Evolutionary conservation across 2,888 invertebrate species (phyloP).

Genomic region (Acrobasis repandana): DNA sequence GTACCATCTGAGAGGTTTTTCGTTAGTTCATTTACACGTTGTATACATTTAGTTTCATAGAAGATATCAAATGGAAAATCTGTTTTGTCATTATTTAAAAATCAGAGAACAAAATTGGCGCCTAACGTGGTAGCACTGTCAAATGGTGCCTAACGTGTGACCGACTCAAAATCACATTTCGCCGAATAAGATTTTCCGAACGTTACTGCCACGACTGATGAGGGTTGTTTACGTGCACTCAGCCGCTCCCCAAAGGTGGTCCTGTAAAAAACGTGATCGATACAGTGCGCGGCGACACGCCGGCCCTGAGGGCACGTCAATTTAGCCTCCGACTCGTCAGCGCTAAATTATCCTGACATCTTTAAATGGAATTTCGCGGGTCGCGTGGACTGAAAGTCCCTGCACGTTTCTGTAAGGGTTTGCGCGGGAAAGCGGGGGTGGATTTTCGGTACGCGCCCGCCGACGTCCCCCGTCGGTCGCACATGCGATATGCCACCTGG

Average conservation of each 20-base stretch:
- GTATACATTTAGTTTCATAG: too few relatives aligned
- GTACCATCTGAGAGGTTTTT: too few relatives aligned
- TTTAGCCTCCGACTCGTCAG: conserved; percentile 77
- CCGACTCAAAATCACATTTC: conserved; percentile 37
- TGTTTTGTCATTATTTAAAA: too few relatives aligned
- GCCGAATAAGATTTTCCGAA: conserved; percentile 50
- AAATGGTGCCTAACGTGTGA: conserved; percentile 27
- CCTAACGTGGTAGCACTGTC: conserved; percentile 18
- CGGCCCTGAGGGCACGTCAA: conserved; percentile 74
- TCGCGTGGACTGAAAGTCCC: conserved; percentile 63
- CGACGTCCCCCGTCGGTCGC: conserved; percentile 55
- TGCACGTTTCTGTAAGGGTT: conserved; percentile 56
- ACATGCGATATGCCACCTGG: conserved; percentile 66
- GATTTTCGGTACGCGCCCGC: conserved; percentile 53
- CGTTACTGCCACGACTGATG: conserved; percentile 55
- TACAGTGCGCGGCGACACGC: conserved; percentile 60
- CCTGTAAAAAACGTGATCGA: conserved; percentile 66
- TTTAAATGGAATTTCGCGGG: conserved; percentile 81
- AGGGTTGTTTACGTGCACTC: conserved; percentile 67
- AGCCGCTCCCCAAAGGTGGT: conserved; percentile 57
- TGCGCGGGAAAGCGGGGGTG: conserved; percentile 49
- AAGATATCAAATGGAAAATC: too few relatives aligned
- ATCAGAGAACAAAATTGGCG: conserved; percentile 18
- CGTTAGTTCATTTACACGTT: too few relatives aligned
- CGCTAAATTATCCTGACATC: conserved; percentile 81